These are phyloP conservation scores for Galleria mellonella DNA, from an alignment of 1,140 invertebrate genomes.

Conservation along the genomic window DNA sequence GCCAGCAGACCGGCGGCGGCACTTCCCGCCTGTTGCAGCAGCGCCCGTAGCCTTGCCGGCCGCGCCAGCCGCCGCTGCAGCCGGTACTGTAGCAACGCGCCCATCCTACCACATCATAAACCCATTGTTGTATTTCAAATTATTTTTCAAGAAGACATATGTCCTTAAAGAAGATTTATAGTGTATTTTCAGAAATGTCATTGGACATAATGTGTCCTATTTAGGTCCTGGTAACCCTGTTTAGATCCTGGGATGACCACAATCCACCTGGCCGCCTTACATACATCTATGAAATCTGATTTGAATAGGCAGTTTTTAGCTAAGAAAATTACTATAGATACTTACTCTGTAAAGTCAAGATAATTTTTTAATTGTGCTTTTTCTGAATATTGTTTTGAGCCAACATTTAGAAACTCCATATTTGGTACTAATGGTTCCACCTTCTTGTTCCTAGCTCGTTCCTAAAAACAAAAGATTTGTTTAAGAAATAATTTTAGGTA, in stretches of 20 bases:
- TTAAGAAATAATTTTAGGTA: slow-evolving; percentile 4
- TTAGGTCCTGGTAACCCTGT: too few species aligned
- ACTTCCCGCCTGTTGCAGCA: slow-evolving; percentile 23
- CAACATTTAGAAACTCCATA: slow-evolving; percentile 54
- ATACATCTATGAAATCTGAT: too few species aligned
- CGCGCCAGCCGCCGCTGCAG: slow-evolving; percentile 17
- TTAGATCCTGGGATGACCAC: too few species aligned
- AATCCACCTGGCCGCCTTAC: too few species aligned
- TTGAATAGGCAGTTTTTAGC: background rate
- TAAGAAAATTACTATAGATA: slow-evolving; percentile 4
- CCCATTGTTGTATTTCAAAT: too few species aligned
- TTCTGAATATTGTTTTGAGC: slow-evolving; percentile 47
- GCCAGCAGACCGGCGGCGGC: slow-evolving; percentile 33
- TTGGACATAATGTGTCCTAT: too few species aligned
- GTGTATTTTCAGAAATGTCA: too few species aligned
- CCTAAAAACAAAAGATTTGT: slow-evolving; percentile 20
- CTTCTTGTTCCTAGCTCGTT: slow-evolving; percentile 38
- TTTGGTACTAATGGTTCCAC: slow-evolving; percentile 49
- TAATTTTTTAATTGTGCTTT: slow-evolving; percentile 45
- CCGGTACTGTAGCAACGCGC: slow-evolving; percentile 35
- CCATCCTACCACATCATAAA: slow-evolving; percentile 26
- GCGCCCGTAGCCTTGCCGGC: slow-evolving; percentile 38
- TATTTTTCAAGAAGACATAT: too few species aligned
- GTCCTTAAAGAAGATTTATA: too few species aligned
- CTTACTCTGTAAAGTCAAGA: slow-evolving; percentile 64